phyloP scores from a whole-genome alignment of 2,888 invertebrate species.

The Patella depressa region DNA sequence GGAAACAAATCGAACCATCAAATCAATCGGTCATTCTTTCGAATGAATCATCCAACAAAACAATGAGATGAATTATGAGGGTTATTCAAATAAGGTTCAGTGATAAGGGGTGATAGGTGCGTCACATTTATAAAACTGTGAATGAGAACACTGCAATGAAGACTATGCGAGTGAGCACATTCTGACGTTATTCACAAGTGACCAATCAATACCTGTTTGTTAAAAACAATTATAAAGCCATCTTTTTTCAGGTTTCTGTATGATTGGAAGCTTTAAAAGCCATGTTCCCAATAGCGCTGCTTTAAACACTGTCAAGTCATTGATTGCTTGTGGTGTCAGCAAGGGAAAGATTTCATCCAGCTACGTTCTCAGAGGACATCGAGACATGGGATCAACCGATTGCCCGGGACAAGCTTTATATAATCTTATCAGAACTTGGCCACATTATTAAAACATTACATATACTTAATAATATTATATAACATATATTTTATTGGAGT shows the following conservation, averaged over 20 bases:
- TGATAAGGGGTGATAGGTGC: no score
- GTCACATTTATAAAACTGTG: no score
- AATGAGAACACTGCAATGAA: no score
- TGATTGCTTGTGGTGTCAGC: slow-evolving; percentile 56
- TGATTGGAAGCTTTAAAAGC: slow-evolving; percentile 59
- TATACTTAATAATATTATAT: no score
- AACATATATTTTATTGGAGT: no score
- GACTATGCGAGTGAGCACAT: no score
- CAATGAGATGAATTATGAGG: no score
- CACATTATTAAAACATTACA: slow-evolving; percentile 37
- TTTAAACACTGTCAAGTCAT: slow-evolving; percentile 50
- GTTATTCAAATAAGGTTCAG: no score
- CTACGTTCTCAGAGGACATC: slow-evolving; percentile 54
- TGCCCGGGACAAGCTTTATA: slow-evolving; percentile 57
- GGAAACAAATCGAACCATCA: no score
- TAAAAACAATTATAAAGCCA: neutral
- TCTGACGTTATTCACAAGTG: neutral
- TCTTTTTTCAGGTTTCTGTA: slow-evolving; percentile 48
- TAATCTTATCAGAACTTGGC: slow-evolving; percentile 48
- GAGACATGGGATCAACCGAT: slow-evolving; percentile 46
- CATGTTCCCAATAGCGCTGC: slow-evolving; percentile 54
- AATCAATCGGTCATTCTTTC: no score
- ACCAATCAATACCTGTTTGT: neutral
- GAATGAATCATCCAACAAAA: no score
- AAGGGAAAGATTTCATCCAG: slow-evolving; percentile 43